A percentile compares a stretch with the other conserved stretches of the same genome.
Evolutionary conservation across 2,797 vertebrate genomes (phyloP).

Genomic region (Argya squamiceps): DNA sequence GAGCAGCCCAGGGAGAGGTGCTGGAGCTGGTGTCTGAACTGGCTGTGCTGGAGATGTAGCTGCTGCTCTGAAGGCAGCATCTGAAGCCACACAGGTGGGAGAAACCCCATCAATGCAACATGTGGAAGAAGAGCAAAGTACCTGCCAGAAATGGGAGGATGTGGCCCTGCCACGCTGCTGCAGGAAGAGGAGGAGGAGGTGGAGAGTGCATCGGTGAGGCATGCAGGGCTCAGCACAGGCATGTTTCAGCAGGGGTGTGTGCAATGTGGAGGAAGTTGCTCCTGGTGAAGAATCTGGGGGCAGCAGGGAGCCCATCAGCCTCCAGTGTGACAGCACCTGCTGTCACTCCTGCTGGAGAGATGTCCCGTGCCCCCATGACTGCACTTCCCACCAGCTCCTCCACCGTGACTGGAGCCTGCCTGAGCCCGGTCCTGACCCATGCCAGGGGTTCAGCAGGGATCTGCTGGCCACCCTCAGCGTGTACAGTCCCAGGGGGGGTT

Average conservation of each 20-base stretch:
- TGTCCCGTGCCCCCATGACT: accelerated
- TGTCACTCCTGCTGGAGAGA: not conserved
- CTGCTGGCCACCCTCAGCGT: not conserved
- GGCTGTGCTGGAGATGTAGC: not conserved
- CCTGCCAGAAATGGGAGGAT: accelerated
- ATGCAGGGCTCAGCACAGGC: not conserved
- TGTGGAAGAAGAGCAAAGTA: not conserved
- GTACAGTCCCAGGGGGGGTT: accelerated
- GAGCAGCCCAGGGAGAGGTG: not conserved
- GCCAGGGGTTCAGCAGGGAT: accelerated
- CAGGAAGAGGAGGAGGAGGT: not conserved
- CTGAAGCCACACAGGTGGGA: not conserved
- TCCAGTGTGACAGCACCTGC: not conserved
- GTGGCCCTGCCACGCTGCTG: not conserved
- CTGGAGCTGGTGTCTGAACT: not conserved
- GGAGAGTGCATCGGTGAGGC: accelerated
- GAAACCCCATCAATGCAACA: not conserved
- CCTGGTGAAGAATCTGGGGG: not conserved
- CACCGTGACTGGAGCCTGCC: not conserved
- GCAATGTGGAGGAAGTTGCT: not conserved
- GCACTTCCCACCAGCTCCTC: not conserved
- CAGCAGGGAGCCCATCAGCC: not conserved
- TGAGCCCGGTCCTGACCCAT: not conserved
- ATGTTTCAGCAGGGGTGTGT: not conserved
- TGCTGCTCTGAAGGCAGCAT: not conserved